Percentiles rank a stretch among this genome's conserved stretches.
These are phyloP conservation scores for Xylophagus ater DNA, from an alignment of 2,888 invertebrate genomes.

Conservation along the genomic window DNA sequence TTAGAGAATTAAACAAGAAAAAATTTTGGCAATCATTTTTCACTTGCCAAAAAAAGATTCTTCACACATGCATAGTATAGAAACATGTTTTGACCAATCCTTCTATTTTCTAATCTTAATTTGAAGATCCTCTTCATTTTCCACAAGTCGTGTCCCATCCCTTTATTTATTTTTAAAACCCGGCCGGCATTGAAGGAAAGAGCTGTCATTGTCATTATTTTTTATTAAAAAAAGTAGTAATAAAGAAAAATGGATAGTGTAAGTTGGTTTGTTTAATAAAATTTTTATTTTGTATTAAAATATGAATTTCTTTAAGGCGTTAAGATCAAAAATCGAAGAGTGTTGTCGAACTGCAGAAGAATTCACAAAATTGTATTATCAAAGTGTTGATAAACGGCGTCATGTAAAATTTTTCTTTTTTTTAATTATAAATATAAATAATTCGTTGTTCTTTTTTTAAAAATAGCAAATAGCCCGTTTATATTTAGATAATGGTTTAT, in stretches of 20 bases:
- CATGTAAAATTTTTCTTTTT: slow-evolving; percentile 56
- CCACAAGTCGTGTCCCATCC: too few relatives aligned
- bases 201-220: too few relatives aligned
- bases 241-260: slow-evolving; percentile 9
- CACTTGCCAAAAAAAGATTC: too few relatives aligned
- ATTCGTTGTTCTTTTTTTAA: slow-evolving; percentile 22
- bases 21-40: too few relatives aligned
- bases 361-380: slow-evolving; percentile 82
- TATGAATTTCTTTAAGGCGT: slow-evolving; percentile 38
- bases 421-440: background rate
- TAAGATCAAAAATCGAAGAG: slow-evolving; percentile 58
- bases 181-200: too few relatives aligned
- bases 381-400: slow-evolving; percentile 74
- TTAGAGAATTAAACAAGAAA: too few relatives aligned
- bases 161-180: too few relatives aligned
- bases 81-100: too few relatives aligned
- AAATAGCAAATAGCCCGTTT: slow-evolving; percentile 66
- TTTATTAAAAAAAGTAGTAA: too few relatives aligned
- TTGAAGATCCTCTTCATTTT: too few relatives aligned
- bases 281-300: background rate
- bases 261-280: slow-evolving; percentile 1
- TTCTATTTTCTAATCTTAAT: too few relatives aligned
- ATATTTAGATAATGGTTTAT: slow-evolving; percentile 71
- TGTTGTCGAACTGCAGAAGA: slow-evolving; percentile 80
- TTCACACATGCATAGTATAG: too few relatives aligned